A percentile compares a stretch with the other conserved stretches of the same genome.
These are phyloP conservation scores for Gobio gobio DNA, from an alignment of 2,113 vertebrate genomes.

Conservation along the genomic window DNA sequence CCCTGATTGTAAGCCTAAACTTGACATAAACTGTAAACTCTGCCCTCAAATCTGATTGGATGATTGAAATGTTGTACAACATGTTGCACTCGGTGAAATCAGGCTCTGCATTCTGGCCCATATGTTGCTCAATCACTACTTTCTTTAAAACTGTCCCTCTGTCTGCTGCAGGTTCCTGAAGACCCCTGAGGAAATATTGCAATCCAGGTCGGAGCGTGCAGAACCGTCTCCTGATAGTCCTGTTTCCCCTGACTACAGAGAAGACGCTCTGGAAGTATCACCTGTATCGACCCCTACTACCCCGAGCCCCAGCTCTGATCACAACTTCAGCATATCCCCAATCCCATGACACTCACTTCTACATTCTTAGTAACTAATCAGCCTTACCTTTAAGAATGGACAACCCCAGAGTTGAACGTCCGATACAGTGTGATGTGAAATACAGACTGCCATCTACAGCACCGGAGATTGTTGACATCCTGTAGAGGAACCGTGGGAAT, in stretches of 20 bases:
- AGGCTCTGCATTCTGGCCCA: background rate
- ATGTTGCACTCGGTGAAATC: too few species aligned
- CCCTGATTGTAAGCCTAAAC: too few species aligned
- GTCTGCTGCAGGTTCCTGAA: conserved; percentile 83
- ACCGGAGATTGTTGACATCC: background rate
- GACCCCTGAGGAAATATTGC: conserved; percentile 77
- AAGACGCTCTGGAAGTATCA: conserved; percentile 75
- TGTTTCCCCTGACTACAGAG: conserved; percentile 66
- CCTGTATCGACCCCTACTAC: conserved; percentile 61
- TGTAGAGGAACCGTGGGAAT: background rate
- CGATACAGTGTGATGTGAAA: background rate
- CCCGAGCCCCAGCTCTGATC: conserved; percentile 58
- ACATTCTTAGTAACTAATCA: background rate
- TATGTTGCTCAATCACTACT: background rate
- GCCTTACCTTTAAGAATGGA: background rate
- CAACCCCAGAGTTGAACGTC: background rate
- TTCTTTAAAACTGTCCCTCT: background rate
- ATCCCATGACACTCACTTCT: conserved; percentile 22
- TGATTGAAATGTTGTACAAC: too few species aligned
- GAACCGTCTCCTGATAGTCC: conserved; percentile 69
- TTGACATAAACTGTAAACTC: too few species aligned
- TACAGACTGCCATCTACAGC: background rate
- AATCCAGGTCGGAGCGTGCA: conserved; percentile 65
- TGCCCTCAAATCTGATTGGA: too few species aligned
- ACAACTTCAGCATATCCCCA: conserved; percentile 51